Evolutionary conservation across 2,113 vertebrate species (phyloP).

Genomic region (Menidia beryllina): DNA sequence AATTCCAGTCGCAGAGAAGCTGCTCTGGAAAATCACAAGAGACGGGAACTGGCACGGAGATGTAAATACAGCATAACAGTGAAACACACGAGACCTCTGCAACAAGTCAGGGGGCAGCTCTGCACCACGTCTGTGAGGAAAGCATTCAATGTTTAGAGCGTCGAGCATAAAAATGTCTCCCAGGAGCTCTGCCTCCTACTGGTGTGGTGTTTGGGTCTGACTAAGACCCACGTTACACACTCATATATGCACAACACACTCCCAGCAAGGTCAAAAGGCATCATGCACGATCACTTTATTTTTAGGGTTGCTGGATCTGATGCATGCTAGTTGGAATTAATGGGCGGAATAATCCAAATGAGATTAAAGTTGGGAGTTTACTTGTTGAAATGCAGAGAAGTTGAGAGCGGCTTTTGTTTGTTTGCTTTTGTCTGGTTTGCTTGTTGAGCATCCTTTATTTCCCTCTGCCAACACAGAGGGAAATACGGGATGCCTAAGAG

Average conservation of each 20-base stretch:
- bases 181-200: constrained; percentile 19
- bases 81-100: constrained; percentile 21
- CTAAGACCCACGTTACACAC: constrained; percentile 34
- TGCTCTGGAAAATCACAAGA: constrained; percentile 52
- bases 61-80: constrained; percentile 47
- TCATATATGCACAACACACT: constrained; percentile 21
- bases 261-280: constrained; percentile 1
- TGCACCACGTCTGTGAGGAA: constrained; percentile 36
- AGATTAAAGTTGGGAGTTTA: neutral
- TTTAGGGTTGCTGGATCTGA: constrained; percentile 20
- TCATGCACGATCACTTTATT: constrained; percentile 8
- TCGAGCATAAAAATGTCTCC: constrained; percentile 23
- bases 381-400: neutral
- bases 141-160: constrained; percentile 38
- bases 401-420: neutral
- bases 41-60: constrained; percentile 33
- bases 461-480: neutral
- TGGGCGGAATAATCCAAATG: neutral
- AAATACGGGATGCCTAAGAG: neutral
- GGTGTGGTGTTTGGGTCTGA: constrained; percentile 16
- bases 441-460: neutral
- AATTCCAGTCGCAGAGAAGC: constrained; percentile 43
- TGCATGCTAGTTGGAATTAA: neutral
- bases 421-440: neutral
- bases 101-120: constrained; percentile 42